Percentiles rank a stretch among this genome's conserved stretches.
Conservation (phyloP, 2,113 vertebrate genomes). For the Microcebus tavaratra region DNA sequence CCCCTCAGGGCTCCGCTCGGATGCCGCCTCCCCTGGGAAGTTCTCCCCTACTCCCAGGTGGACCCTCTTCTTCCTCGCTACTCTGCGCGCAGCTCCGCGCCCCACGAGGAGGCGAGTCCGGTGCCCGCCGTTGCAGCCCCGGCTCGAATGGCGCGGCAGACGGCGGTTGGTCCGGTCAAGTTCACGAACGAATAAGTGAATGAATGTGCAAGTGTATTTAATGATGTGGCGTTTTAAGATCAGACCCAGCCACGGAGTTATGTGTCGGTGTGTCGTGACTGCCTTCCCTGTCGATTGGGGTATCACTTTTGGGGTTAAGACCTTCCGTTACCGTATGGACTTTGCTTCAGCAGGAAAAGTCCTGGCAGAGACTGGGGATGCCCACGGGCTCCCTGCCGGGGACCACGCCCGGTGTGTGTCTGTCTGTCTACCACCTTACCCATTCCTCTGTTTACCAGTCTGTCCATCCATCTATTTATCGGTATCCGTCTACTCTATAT, state of each 20-base stretch:
- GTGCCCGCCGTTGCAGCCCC: too few species aligned
- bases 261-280: too few species aligned
- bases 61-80: fast-evolving
- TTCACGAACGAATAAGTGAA: background rate
- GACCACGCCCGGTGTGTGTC: too few species aligned
- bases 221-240: background rate
- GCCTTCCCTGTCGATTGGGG: background rate
- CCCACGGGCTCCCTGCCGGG: background rate
- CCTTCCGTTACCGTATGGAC: background rate
- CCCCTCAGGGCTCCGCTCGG: background rate
- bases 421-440: background rate
- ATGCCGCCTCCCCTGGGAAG: background rate
- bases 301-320: too few species aligned
- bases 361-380: background rate
- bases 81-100: fast-evolving
- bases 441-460: background rate
- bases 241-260: fast-evolving
- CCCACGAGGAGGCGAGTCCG: fast-evolving
- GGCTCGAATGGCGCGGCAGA: background rate
- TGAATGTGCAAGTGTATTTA: too few species aligned
- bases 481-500: background rate
- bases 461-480: too few species aligned
- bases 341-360: background rate
- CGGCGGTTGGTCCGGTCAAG: fast-evolving
- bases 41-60: fast-evolving